Evolutionary conservation across 2,888 invertebrate species (phyloP).

Genomic region (Eucera pruinosa): DNA sequence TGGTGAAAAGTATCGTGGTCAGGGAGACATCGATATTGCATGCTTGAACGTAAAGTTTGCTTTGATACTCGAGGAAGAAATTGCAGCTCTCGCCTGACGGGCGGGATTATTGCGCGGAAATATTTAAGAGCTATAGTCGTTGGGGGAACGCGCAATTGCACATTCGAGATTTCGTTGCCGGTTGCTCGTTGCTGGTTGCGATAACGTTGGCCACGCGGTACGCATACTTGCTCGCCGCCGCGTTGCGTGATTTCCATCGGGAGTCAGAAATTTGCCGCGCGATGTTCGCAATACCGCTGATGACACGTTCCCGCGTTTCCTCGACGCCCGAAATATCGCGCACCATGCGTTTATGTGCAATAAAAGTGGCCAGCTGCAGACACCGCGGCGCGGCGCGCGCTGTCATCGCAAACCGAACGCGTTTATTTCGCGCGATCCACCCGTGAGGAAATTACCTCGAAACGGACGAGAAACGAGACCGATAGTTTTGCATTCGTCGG

Average conservation of each 20-base stretch:
- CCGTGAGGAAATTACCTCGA: neutral
- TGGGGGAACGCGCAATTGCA: neutral
- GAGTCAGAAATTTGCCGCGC: slow-evolving; percentile 29
- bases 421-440: neutral
- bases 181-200: too few species aligned
- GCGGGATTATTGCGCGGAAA: neutral
- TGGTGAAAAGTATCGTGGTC: slow-evolving; percentile 26
- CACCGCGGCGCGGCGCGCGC: neutral
- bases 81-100: neutral
- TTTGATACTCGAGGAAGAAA: slow-evolving; percentile 10
- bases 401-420: slow-evolving; percentile 3
- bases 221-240: neutral
- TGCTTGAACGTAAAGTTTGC: slow-evolving; percentile 2
- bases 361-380: slow-evolving; percentile 14
- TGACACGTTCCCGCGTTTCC: slow-evolving; percentile 42
- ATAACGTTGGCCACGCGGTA: neutral
- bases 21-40: slow-evolving; percentile 21
- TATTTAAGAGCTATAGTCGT: neutral
- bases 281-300: slow-evolving; percentile 29
- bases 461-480: neutral
- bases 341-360: slow-evolving; percentile 36
- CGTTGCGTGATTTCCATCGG: slow-evolving; percentile 23
- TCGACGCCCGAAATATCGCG: slow-evolving; percentile 29
- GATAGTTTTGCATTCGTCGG: too few species aligned
- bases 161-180: neutral